Evolutionary conservation across 2,888 invertebrate genomes (phyloP).

Genomic region (Tetrapedia diversipes): DNA sequence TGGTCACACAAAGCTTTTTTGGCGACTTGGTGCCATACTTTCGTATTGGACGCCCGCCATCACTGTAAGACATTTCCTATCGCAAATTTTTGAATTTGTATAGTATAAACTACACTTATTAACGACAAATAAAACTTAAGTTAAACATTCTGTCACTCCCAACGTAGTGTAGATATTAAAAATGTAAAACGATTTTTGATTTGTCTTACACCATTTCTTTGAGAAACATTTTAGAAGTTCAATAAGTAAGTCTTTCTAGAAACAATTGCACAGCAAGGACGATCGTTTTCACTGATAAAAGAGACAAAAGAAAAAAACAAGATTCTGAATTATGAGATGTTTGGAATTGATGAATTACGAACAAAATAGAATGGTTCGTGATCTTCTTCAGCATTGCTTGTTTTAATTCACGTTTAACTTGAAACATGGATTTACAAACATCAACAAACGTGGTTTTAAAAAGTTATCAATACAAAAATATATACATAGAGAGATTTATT

Average conservation of each 20-base stretch:
- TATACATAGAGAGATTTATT: conserved; percentile 32
- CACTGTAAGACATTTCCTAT: conserved; percentile 82
- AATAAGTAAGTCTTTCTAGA: not conserved
- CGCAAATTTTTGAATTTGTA: conserved; percentile 42
- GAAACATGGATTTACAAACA: conserved; percentile 41
- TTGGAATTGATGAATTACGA: conserved; percentile 26
- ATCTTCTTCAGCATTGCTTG: conserved; percentile 64
- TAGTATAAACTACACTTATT: conserved; percentile 30
- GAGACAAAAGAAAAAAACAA: conserved; percentile 22
- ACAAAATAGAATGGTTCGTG: conserved; percentile 26
- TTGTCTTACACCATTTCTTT: conserved; percentile 34
- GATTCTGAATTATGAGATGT: conserved; percentile 35
- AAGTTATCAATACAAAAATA: conserved; percentile 41
- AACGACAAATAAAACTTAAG: conserved; percentile 34
- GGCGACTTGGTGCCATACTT: conserved; percentile 83
- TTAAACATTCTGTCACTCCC: conserved; percentile 57
- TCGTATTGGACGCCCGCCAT: conserved; percentile 83
- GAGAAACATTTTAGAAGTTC: not conserved
- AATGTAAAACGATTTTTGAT: conserved; percentile 8
- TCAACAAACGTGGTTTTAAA: conserved; percentile 29
- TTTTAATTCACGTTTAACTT: conserved; percentile 44
- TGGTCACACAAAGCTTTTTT: conserved; percentile 82
- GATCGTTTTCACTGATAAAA: conserved; percentile 12
- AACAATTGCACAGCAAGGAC: not conserved
- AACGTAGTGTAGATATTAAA: conserved; percentile 27